Base-by-base conservation (phyloP, 2,113 vertebrate species). In the Cavia porcellus region DNA sequence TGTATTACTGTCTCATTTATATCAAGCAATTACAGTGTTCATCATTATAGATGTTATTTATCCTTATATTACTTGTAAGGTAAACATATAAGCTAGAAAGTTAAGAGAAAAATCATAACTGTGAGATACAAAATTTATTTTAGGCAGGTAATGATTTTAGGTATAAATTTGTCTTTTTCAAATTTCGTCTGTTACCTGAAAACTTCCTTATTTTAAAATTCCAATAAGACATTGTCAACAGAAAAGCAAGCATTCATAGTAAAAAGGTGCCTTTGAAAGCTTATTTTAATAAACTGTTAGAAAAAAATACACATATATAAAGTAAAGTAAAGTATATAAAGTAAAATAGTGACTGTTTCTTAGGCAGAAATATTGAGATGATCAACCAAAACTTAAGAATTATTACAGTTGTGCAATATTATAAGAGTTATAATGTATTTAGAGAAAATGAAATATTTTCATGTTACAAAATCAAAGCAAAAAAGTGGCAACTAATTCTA, bases 161-260 rank as follows among this genome's bases (percentile, higher is more conserved):
- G 1, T 72, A 3, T 77, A 81, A 96, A 88, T 19, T 61, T 70
- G 68, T 38, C 2, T 94, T 68, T 70, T 19, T 87, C 5, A 35
- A 4, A 47, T 94, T 83, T n/a, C 61, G 0, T 72, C 28, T 82
- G 7, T 47, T 13, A 82, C 20, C 10, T 13, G 77, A 79, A 7
- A 59, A 0, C 12, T 91, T 90, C 80, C 24, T 64, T 87, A 92
- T 74, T 94, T 92, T 57, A 72, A 80, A 92, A 74, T 0, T 95
- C 59, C 64, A 62, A 0, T 77, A 47, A 11, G 70, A 86, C 14
- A 3, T 45, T 61, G 4, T 4, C n/a, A 66, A 57, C 70, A 62
- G 20, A 88, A 96, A 96, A 86, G 1, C 7, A 50, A 93, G 10
- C 19, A 66, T 5, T 42, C 11, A 25, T 4, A 19, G 24, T 50